Evolutionary conservation across 1,140 invertebrate genomes (phyloP).

Genomic region (Drosophila athabasca): DNA sequence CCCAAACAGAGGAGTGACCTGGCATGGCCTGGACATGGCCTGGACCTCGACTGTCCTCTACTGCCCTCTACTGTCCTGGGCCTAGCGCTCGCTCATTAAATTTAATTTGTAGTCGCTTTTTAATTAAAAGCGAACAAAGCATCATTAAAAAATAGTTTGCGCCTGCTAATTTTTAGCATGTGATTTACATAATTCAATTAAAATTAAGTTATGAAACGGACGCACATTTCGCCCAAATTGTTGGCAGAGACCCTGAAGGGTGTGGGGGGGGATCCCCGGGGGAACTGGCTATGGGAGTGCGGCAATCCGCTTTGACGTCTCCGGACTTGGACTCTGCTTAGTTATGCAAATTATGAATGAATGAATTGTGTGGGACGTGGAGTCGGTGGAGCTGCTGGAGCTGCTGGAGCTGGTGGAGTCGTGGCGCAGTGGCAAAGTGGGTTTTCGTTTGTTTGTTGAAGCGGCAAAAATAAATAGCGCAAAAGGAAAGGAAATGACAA

Average conservation of each 20-base stretch:
- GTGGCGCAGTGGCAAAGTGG: slow-evolving; percentile 39
- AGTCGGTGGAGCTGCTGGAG: not conserved
- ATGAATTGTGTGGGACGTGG: slow-evolving; percentile 31
- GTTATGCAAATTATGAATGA: slow-evolving; percentile 63
- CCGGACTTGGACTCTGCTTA: slow-evolving; percentile 35
- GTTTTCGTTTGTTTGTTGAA: slow-evolving; percentile 76
- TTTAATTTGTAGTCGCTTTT: slow-evolving; percentile 76
- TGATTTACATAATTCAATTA: slow-evolving; percentile 82
- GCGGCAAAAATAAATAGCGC: slow-evolving; percentile 76
- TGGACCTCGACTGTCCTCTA: no score
- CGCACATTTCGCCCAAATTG: slow-evolving; percentile 59
- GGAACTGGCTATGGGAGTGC: not conserved
- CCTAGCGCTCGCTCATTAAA: slow-evolving; percentile 57
- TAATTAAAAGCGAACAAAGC: slow-evolving; percentile 75
- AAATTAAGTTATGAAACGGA: slow-evolving; percentile 78
- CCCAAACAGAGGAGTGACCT: no score
- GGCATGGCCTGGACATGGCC: not conserved
- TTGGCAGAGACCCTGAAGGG: not conserved
- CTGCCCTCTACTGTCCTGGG: no score
- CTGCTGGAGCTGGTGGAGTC: not conserved
- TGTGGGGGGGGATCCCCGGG: not conserved
- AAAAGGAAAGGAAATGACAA: slow-evolving; percentile 66
- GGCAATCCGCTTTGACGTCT: slow-evolving; percentile 44
- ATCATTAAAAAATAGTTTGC: slow-evolving; percentile 79
- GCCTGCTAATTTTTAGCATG: slow-evolving; percentile 78